Base-by-base conservation (phyloP, 2,797 vertebrate species). In the Phrynocephalus forsythii region DNA sequence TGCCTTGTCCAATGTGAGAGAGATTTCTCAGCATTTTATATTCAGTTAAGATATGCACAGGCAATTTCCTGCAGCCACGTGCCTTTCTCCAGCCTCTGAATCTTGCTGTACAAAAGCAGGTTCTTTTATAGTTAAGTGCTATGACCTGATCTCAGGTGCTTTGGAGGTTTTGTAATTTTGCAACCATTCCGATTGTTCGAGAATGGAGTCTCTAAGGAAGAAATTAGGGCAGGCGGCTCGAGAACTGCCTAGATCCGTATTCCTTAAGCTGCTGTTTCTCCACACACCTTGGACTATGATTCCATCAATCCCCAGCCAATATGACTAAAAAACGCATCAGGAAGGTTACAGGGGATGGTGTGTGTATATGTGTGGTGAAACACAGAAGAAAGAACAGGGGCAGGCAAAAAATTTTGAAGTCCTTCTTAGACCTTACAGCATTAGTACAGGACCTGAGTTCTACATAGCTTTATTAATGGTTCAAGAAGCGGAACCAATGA, bases 41-140 rank as follows among this genome's bases (percentile, higher is more conserved):
- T 84, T 84, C 69, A 15, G 52, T 20, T 60, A 18, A 68, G 52
- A 71, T 73, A 5, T 76, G 66, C 52, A 56, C 2, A n/a, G 38
- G 78, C 72, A 87, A 33, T 80, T 80, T 71, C 38, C 71, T 85
- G 44, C 16, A 77, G 71, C 77, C 28, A 52, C 28, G 24, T 68
- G 44, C 67, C 56, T 24, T 1, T 67, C 18, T 78, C 56, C 38
- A 68, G 44, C 66, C 52, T 85, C 18, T 8, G 63, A 79, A 73
- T 9, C 80, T 44, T 16, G 0, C 0, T 24, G 1, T 1, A 20
- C 3, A 13, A 83, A 50, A 85, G 69, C 1, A 0, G 52, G 18
- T 7, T 26, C 8, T 75, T n/a, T 81, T 69, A 60, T 9, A 11
- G 4, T 79, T 30, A 52, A 28, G 1, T 6, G 38, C 5, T 0